These are phyloP conservation scores for Stegodyphus dumicola DNA, from an alignment of 1,140 invertebrate genomes.

Conservation along the genomic window DNA sequence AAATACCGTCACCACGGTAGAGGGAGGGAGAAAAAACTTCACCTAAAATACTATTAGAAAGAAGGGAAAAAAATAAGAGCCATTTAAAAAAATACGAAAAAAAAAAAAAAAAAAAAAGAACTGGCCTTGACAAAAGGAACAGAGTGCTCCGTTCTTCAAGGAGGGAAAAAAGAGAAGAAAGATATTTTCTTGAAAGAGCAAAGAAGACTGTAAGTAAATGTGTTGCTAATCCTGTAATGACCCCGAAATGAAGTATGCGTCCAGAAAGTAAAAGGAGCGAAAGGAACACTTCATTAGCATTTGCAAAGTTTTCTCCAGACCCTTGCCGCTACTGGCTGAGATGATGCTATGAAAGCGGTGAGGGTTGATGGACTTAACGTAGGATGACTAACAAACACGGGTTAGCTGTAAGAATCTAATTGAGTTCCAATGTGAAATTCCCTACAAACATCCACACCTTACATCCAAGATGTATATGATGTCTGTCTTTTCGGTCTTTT, in stretches of 20 bases:
- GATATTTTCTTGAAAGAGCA: slow-evolving; percentile 12
- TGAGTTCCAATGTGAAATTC: too few relatives aligned
- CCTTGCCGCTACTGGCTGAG: too few relatives aligned
- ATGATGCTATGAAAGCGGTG: too few relatives aligned
- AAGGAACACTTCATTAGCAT: slow-evolving; percentile 30
- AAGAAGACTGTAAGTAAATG: slow-evolving; percentile 50
- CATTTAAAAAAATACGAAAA: slow-evolving; percentile 7
- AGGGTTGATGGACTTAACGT: too few relatives aligned
- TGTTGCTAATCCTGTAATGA: slow-evolving; percentile 60
- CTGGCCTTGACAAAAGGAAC: slow-evolving; percentile 30
- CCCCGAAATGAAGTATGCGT: slow-evolving; percentile 54
- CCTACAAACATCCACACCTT: too few relatives aligned
- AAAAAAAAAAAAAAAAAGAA: slow-evolving; percentile 40
- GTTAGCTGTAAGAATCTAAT: too few relatives aligned
- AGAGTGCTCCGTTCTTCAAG: slow-evolving; percentile 19
- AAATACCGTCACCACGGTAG: slow-evolving; percentile 9
- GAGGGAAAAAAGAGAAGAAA: slow-evolving; percentile 4
- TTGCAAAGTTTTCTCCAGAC: neutral
- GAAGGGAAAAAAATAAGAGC: slow-evolving; percentile 15
- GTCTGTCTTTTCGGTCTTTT: too few relatives aligned
- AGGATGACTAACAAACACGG: too few relatives aligned
- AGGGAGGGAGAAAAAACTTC: slow-evolving; percentile 12
- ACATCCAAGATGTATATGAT: too few relatives aligned
- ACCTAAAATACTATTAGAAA: slow-evolving; percentile 44
- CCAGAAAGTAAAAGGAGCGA: slow-evolving; percentile 25